These are phyloP conservation scores for Drosophila atroscutellata DNA, from an alignment of 2,888 invertebrate genomes.

Conservation along the genomic window DNA sequence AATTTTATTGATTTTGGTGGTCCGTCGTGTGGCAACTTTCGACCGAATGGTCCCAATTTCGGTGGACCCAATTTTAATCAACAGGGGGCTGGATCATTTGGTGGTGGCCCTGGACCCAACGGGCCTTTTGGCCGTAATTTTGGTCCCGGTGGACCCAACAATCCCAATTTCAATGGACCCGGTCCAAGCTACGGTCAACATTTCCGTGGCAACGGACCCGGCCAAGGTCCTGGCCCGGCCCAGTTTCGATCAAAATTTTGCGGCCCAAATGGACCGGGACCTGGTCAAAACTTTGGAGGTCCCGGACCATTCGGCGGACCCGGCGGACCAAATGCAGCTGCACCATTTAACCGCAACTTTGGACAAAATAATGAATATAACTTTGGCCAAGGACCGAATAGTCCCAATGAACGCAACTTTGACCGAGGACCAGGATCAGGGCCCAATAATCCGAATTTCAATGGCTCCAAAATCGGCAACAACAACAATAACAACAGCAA, in stretches of 20 bases:
- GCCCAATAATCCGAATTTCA: constrained; percentile 35
- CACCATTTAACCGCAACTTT: constrained; percentile 19
- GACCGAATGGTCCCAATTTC: constrained; percentile 14
- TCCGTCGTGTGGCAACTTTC: not conserved
- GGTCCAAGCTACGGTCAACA: constrained; percentile 34
- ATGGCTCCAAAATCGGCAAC: constrained; percentile 28
- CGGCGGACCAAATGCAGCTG: constrained; percentile 18
- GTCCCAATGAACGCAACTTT: constrained; percentile 39
- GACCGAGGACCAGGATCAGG: constrained; percentile 28
- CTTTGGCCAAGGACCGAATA: constrained; percentile 38
- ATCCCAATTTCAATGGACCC: constrained; percentile 38
- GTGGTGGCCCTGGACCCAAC: constrained; percentile 28
- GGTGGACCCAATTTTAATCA: constrained; percentile 34
- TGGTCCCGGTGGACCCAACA: constrained; percentile 41
- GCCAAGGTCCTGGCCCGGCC: constrained; percentile 27
- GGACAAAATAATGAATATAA: constrained; percentile 31
- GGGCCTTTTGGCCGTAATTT: constrained; percentile 44
- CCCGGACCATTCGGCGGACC: constrained; percentile 37
- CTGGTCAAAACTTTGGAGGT: constrained; percentile 35
- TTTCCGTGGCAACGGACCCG: constrained; percentile 34
- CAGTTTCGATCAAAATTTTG: constrained; percentile 47
- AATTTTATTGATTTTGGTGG: constrained; percentile 41
- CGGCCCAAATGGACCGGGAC: constrained; percentile 41
- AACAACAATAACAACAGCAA: constrained; percentile 27
- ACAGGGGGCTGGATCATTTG: constrained; percentile 24